These are phyloP conservation scores for Megastigmus dorsalis DNA, from an alignment of 2,888 invertebrate species.

Conservation along the genomic window DNA sequence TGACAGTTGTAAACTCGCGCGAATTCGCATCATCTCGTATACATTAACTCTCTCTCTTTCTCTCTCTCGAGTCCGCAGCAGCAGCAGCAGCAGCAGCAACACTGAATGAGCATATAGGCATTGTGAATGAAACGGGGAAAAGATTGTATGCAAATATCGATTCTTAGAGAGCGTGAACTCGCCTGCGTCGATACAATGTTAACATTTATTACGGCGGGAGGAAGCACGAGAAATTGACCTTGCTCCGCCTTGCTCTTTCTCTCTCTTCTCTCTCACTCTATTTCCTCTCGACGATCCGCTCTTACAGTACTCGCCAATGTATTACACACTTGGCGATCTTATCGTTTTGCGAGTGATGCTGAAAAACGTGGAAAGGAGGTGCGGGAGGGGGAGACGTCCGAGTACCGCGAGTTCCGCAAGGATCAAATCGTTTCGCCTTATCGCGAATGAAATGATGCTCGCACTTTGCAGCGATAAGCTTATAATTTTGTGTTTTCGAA, in stretches of 20 bases:
- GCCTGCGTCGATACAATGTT: constrained; percentile 29
- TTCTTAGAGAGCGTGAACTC: constrained; percentile 39
- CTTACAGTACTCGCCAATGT: background rate
- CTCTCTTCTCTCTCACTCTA: too few species aligned
- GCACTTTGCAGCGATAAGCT: too few species aligned
- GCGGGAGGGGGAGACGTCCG: background rate
- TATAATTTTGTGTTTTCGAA: too few species aligned
- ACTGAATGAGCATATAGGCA: constrained; percentile 37
- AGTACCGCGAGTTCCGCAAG: too few species aligned
- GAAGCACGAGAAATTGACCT: constrained; percentile 26
- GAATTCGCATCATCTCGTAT: background rate
- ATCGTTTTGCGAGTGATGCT: constrained; percentile 5
- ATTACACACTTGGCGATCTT: constrained; percentile 34
- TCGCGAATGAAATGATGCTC: too few species aligned
- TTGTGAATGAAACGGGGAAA: constrained; percentile 37
- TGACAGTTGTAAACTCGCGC: constrained; percentile 14
- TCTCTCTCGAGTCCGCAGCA: too few species aligned
- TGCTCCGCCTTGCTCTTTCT: too few species aligned
- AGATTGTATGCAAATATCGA: constrained; percentile 48
- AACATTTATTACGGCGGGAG: constrained; percentile 33
- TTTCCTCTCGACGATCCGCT: constrained; percentile 20
- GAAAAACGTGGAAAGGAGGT: background rate
- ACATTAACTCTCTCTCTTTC: too few species aligned
- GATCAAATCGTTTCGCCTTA: too few species aligned
- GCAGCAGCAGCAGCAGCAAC: too few species aligned